Conservation (phyloP, 1,140 invertebrate species). For the Drosophila asahinai region DNA sequence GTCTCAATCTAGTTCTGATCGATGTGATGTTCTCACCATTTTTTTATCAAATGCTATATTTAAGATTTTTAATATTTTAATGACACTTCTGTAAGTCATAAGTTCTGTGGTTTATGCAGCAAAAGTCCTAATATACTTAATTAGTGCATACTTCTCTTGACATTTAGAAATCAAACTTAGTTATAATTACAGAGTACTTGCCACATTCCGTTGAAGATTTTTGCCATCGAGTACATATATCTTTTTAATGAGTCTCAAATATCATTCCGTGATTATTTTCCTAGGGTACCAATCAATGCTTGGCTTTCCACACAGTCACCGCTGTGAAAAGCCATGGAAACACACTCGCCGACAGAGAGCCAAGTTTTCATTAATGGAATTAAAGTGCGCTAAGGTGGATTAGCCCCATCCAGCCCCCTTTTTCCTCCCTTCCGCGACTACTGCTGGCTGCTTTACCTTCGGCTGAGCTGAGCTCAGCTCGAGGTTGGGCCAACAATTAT, state of each 20-base stretch:
- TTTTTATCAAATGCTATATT: background rate
- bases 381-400: conserved; percentile 33
- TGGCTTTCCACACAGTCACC: conserved; percentile 21
- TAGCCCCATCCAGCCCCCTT: conserved; percentile 5
- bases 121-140: background rate
- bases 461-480: background rate
- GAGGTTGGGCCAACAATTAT: conserved; percentile 52
- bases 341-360: conserved; percentile 13
- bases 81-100: too few species aligned
- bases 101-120: background rate
- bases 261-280: conserved; percentile 24
- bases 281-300: conserved; percentile 44
- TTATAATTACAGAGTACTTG: background rate
- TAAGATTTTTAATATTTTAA: background rate
- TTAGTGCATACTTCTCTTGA: background rate
- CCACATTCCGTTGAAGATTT: background rate
- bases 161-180: conserved; percentile 1
- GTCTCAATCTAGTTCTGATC: background rate
- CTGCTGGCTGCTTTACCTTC: conserved; percentile 43
- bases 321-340: conserved; percentile 53
- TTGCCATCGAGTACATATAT: background rate
- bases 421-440: conserved; percentile 17
- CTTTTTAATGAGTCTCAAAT: conserved; percentile 35
- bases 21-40: background rate
- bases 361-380: conserved; percentile 66